Conservation (phyloP, 2,113 vertebrate genomes). For the Sprattus sprattus region DNA sequence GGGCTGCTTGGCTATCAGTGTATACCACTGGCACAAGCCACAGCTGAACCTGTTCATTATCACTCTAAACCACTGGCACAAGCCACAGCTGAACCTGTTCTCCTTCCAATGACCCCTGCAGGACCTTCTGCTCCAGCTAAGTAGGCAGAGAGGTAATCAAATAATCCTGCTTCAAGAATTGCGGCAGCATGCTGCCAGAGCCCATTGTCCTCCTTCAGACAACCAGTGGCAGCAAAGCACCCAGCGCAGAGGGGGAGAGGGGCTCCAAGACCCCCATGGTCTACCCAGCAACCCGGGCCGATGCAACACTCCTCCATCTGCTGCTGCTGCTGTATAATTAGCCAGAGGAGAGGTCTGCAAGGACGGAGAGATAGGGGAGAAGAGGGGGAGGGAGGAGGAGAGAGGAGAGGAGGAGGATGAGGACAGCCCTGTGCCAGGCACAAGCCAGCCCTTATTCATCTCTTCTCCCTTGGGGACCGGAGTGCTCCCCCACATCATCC, state of each 20-base stretch:
- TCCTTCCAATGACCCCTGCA: slow-evolving; percentile 10
- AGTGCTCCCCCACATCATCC: slow-evolving; percentile 28
- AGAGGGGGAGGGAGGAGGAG: slow-evolving; percentile 4
- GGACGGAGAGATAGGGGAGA: slow-evolving; percentile 7
- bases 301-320: slow-evolving; percentile 64
- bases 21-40: background rate
- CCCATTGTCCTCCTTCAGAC: slow-evolving; percentile 39
- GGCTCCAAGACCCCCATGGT: slow-evolving; percentile 53
- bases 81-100: slow-evolving; percentile 29
- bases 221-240: slow-evolving; percentile 30
- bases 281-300: slow-evolving; percentile 59
- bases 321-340: slow-evolving; percentile 61
- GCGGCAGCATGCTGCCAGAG: slow-evolving; percentile 32
- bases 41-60: slow-evolving; percentile 27
- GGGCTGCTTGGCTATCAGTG: background rate
- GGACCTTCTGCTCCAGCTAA: slow-evolving; percentile 22
- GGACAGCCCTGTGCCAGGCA: slow-evolving; percentile 58
- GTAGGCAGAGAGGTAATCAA: slow-evolving; percentile 35
- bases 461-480: slow-evolving; percentile 54
- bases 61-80: background rate
- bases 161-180: slow-evolving; percentile 40
- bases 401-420: slow-evolving; percentile 43
- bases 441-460: slow-evolving; percentile 63
- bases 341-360: slow-evolving; percentile 20
- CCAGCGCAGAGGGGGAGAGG: background rate